A percentile compares a stretch with the other conserved stretches of the same genome.
These are phyloP conservation scores for Agrochola circellaris DNA, from an alignment of 2,888 invertebrate genomes.

Conservation along the genomic window DNA sequence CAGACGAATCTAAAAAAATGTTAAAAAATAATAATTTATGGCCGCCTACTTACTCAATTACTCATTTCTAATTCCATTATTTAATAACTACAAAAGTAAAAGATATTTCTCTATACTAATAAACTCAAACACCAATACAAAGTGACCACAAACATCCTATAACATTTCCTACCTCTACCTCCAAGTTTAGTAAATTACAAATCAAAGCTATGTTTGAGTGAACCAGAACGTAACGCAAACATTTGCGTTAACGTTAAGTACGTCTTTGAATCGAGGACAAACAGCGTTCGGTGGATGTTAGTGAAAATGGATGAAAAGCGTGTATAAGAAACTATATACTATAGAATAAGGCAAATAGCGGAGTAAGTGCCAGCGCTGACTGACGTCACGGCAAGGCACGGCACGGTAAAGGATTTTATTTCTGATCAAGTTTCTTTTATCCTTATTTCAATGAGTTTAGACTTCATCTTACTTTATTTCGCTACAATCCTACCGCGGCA, in stretches of 20 bases:
- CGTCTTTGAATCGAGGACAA: conserved; percentile 51
- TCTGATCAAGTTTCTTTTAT: too few relatives aligned
- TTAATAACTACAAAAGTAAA: neutral
- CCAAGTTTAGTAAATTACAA: conserved; percentile 32
- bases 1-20: too few relatives aligned
- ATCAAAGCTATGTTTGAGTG: conserved; percentile 40
- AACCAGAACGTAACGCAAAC: conserved; percentile 44
- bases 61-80: too few relatives aligned
- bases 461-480: too few relatives aligned
- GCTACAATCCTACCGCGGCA: too few relatives aligned
- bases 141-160: neutral
- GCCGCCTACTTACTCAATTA: too few relatives aligned
- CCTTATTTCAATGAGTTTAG: too few relatives aligned
- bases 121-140: neutral
- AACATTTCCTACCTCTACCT: neutral
- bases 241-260: conserved; percentile 48
- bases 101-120: neutral
- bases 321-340: conserved; percentile 9
- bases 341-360: conserved; percentile 16
- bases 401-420: too few relatives aligned
- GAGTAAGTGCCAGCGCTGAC: too few relatives aligned
- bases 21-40: too few relatives aligned
- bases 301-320: conserved; percentile 21
- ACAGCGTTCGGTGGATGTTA: conserved; percentile 28
- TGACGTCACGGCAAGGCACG: too few relatives aligned